These are phyloP conservation scores for Argynnis bischoffii DNA, from an alignment of 2,888 invertebrate genomes.

Conservation along the genomic window DNA sequence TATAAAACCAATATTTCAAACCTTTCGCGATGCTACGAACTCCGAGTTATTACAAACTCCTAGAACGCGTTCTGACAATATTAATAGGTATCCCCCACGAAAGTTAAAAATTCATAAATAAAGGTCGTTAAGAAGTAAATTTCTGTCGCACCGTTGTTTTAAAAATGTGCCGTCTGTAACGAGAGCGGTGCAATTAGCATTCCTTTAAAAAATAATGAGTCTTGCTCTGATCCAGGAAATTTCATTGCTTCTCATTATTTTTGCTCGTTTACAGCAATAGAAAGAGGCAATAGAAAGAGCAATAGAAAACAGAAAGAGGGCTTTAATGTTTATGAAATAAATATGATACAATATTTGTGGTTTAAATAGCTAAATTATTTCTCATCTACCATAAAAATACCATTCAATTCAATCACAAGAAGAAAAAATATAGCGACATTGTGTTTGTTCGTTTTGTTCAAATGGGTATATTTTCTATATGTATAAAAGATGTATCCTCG, in stretches of 20 bases:
- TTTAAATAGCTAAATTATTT: constrained; percentile 19
- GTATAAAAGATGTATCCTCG: not conserved
- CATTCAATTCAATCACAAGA: not conserved
- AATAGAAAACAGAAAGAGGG: constrained; percentile 3
- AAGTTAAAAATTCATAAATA: constrained; percentile 32
- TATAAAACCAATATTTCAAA: constrained; percentile 6
- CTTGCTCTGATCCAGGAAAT: constrained; percentile 38
- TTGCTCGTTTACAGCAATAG: constrained; percentile 28
- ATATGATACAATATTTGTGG: constrained; percentile 7
- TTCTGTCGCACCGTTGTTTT: constrained; percentile 36
- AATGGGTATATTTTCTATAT: not conserved
- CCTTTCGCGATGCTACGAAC: not conserved
- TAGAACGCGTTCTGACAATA: constrained; percentile 3
- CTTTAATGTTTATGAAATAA: constrained; percentile 18
- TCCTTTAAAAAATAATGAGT: constrained; percentile 40
- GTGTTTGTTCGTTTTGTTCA: not conserved
- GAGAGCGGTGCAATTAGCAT: constrained; percentile 42
- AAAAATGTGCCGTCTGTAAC: constrained; percentile 42
- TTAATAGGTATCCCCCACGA: constrained; percentile 15
- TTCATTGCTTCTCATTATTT: constrained; percentile 37
- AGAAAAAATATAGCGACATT: constrained; percentile 5
- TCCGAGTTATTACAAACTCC: not conserved
- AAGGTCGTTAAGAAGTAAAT: constrained; percentile 39
- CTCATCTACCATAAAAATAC: not conserved
- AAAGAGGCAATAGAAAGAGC: no score